A percentile compares a stretch with the other conserved stretches of the same genome.
Conservation (phyloP, 2,888 invertebrate species). For the Coelinius sp. region DNA sequence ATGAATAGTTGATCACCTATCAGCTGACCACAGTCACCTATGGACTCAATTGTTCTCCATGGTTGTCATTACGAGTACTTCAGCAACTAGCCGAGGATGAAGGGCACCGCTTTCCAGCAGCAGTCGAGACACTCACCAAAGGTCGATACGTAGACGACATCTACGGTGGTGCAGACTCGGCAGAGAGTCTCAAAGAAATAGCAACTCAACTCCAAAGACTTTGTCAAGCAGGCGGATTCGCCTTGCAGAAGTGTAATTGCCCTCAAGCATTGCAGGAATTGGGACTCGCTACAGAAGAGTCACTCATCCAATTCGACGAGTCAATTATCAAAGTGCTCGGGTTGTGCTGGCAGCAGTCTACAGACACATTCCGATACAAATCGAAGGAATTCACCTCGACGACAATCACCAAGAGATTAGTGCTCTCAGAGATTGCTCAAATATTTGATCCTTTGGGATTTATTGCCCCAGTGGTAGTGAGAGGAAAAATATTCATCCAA, state of each 20-base stretch:
- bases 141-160: conserved; percentile 2
- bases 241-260: neutral
- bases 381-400: neutral
- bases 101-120: neutral
- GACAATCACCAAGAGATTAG: conserved; percentile 33
- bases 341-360: neutral
- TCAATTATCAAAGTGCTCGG: conserved; percentile 29
- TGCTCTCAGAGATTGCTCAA: conserved; percentile 20
- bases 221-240: neutral
- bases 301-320: conserved; percentile 16
- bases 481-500: neutral
- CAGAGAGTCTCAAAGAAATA: neutral
- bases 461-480: neutral
- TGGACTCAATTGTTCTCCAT: conserved; percentile 38
- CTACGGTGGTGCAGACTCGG: neutral
- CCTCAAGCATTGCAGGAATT: neutral
- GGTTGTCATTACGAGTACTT: conserved; percentile 31
- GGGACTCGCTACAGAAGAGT: neutral
- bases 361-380: conserved; percentile 16
- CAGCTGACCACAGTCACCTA: conserved; percentile 40
- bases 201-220: neutral
- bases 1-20: neutral
- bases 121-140: neutral
- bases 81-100: conserved; percentile 40
- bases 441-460: conserved; percentile 10